Evolutionary conservation across 2,888 invertebrate species (phyloP).

Genomic region (Eledone cirrhosa): DNA sequence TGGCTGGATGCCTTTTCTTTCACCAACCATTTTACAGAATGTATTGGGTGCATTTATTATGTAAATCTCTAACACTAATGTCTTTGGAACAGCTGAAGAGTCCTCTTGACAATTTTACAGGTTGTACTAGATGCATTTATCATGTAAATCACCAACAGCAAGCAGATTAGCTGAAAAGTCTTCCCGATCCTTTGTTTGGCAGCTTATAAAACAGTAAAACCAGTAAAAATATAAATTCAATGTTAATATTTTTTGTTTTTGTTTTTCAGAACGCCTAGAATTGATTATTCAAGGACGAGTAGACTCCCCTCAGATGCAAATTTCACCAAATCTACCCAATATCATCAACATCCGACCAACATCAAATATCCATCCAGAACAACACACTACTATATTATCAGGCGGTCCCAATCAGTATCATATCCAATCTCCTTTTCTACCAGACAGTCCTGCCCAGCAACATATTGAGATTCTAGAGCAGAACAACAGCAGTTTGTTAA

Average conservation of each 20-base stretch:
- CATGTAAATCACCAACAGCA: no score
- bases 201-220: no score
- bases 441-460: slow-evolving; percentile 23
- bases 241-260: slow-evolving; percentile 30
- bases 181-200: no score
- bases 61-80: no score
- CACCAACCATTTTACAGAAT: no score
- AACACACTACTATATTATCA: background rate
- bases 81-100: no score
- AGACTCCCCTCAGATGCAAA: slow-evolving; percentile 32
- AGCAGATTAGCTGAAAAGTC: no score
- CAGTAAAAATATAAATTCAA: no score
- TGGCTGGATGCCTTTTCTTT: no score
- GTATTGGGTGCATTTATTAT: no score
- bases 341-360: background rate
- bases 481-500: background rate
- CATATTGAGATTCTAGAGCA: slow-evolving; percentile 33
- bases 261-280: slow-evolving; percentile 57
- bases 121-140: no score
- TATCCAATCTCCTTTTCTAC: background rate
- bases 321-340: background rate
- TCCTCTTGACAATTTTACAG: no score
- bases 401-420: background rate
- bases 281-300: slow-evolving; percentile 62
- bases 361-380: background rate